Conservation (phyloP, 1,140 invertebrate genomes). For the Sycophila sp. region DNA sequence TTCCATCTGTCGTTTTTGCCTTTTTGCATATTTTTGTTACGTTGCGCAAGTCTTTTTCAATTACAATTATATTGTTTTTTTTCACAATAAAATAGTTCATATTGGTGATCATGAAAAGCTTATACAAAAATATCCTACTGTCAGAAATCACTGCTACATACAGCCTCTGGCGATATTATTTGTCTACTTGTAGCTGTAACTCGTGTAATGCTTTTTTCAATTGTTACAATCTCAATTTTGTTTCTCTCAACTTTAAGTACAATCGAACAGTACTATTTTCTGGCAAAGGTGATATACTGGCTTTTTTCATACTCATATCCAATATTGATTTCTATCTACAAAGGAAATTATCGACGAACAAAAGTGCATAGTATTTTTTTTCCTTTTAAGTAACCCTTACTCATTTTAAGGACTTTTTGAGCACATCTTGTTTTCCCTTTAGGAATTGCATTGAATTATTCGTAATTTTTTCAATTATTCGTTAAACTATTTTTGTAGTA, state of each 20-base stretch:
- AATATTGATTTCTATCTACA: neutral
- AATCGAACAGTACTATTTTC: conserved; percentile 35
- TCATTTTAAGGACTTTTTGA: too few species aligned
- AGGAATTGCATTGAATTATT: too few species aligned
- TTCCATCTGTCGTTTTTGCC: neutral
- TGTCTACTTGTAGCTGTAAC: conserved; percentile 13
- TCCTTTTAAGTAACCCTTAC: too few species aligned
- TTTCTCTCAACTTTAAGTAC: conserved; percentile 30
- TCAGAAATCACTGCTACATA: conserved; percentile 31
- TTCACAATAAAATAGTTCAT: conserved; percentile 26
- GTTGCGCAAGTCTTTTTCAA: conserved; percentile 16
- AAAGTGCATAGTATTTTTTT: too few species aligned
- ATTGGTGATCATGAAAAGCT: conserved; percentile 7
- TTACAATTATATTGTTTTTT: conserved; percentile 23
- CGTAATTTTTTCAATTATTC: too few species aligned
- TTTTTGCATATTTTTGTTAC: too few species aligned
- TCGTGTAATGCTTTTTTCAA: neutral
- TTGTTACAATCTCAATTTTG: neutral
- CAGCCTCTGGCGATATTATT: conserved; percentile 22
- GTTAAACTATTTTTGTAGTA: too few species aligned
- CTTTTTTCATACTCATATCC: conserved; percentile 5
- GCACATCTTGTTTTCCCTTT: too few species aligned
- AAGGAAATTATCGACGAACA: too few species aligned
- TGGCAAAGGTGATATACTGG: conserved; percentile 7
- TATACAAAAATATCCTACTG: conserved; percentile 32